Evolutionary conservation across 2,797 vertebrate genomes (phyloP).

Genomic region (Semotilus atromaculatus): DNA sequence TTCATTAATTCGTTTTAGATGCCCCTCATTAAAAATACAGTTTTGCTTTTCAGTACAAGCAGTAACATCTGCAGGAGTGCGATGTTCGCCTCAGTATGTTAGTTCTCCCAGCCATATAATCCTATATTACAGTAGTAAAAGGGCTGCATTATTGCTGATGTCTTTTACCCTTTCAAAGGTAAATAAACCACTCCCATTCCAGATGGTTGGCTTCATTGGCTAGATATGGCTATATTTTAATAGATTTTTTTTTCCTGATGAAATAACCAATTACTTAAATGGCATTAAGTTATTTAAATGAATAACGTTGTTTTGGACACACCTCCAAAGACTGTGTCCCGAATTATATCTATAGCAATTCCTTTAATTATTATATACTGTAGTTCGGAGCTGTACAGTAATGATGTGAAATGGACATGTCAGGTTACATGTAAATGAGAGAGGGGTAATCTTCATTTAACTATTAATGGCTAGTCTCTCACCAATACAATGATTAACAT

Average conservation of each 20-base stretch:
- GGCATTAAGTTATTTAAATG: too few relatives aligned
- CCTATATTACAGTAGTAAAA: conserved; percentile 33
- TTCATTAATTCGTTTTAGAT: conserved; percentile 51
- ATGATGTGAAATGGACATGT: not conserved
- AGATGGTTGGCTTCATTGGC: not conserved
- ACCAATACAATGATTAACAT: too few relatives aligned
- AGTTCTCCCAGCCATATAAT: conserved; percentile 38
- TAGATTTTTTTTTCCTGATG: too few relatives aligned
- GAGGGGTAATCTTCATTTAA: not conserved
- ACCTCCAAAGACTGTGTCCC: too few relatives aligned
- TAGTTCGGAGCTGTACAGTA: not conserved
- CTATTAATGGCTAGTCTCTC: not conserved
- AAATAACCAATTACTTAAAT: too few relatives aligned
- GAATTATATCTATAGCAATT: too few relatives aligned
- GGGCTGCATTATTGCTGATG: not conserved
- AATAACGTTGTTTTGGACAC: too few relatives aligned
- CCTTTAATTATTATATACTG: too few relatives aligned
- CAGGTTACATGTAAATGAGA: not conserved
- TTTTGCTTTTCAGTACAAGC: conserved; percentile 41
- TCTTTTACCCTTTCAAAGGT: conserved; percentile 22
- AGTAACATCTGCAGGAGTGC: conserved; percentile 21
- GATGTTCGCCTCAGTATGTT: conserved; percentile 36
- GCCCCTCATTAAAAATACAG: conserved; percentile 45
- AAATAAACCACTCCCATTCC: conserved; percentile 3
- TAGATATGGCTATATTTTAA: too few relatives aligned